Evolutionary conservation across 37 sponge, comb jelly and placozoan genomes (phyloP), one percentile per base, ranked within the genome.

Genomic region (Geodia barretti): DNA sequence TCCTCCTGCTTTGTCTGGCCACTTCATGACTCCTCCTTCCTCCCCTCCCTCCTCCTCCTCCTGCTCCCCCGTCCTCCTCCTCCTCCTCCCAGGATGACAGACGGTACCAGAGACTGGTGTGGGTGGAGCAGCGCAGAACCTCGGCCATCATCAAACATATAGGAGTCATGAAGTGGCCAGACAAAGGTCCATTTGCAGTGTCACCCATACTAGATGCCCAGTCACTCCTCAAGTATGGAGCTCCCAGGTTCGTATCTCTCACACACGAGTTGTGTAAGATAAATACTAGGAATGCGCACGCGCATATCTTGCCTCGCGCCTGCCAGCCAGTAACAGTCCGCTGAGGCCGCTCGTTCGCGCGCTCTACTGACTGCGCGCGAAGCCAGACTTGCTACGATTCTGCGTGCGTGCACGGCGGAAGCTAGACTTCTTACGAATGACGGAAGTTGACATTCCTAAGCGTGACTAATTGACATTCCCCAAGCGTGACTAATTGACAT

Each of bases 141-240:
- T 59, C 72, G 60, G 41, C 36, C 8, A 42, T 82, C 37, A 20
- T 88, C 40, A 88, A 82, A 42, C 78, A 82, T 59, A 80, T 87
- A n/a, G 76, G 76, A n/a, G 26, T 39, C 35, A 47, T 87, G 24
- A 64, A 87, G 30, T 39, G 73, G 41, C 70, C 70, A n/a, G 70
- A 74, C 42, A 79, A 60, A 26, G 68, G 76, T 5, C 65, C 68
- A 0, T 86, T 79, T 37, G 65, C 41, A 26, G 78, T 63, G 61
- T 73, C 85, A 28, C 62, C 41, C 59, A 26, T 85, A 30, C 62
- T 41, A 9, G 30, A 39, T 3, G 21, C 69, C 30, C 28, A 30
- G 20, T 68, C 69, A 3, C n/a, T n/a, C n/a, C 40, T 39, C 74
- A 23, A 28, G 2, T 1, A 36, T 43, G 42, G 29, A 36, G 26